These are phyloP conservation scores for Myotis daubentonii DNA, from an alignment of 2,797 vertebrate species.

Conservation along the genomic window DNA sequence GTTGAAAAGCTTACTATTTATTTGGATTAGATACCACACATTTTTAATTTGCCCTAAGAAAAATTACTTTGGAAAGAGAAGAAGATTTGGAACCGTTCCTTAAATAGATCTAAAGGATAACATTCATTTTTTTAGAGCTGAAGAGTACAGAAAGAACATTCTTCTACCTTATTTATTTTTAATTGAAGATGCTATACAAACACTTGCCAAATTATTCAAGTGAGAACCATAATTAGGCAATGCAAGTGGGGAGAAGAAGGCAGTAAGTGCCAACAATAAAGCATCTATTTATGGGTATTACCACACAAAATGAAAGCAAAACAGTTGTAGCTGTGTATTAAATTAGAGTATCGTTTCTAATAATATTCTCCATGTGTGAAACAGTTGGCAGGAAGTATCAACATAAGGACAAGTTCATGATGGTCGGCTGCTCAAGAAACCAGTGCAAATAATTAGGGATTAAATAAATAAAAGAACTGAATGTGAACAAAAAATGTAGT, in stretches of 20 bases:
- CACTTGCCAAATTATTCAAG: conserved; percentile 81
- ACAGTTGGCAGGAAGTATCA: conserved; percentile 79
- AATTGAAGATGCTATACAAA: conserved; percentile 76
- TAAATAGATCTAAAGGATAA: conserved; percentile 80
- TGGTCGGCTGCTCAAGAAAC: conserved; percentile 70
- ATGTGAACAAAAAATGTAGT: not conserved
- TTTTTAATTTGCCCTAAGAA: conserved; percentile 83
- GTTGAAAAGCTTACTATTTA: conserved; percentile 82
- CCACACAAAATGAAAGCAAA: conserved; percentile 80
- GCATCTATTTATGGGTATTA: conserved; percentile 81
- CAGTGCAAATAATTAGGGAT: conserved; percentile 72
- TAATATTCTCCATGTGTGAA: conserved; percentile 84
- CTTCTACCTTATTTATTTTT: conserved; percentile 84
- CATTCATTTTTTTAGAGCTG: conserved; percentile 63
- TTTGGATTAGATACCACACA: conserved; percentile 80
- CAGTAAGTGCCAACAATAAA: conserved; percentile 74
- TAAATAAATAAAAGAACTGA: conserved; percentile 64
- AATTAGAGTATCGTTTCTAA: conserved; percentile 77
- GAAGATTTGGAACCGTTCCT: conserved; percentile 77
- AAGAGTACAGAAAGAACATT: conserved; percentile 83
- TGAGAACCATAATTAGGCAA: conserved; percentile 81
- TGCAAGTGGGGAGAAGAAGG: conserved; percentile 69
- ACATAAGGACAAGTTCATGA: conserved; percentile 62
- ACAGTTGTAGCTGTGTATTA: conserved; percentile 82
- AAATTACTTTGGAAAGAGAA: conserved; percentile 80